Conservation (phyloP, 1,140 invertebrate species). For the Eriosoma lanigerum region DNA sequence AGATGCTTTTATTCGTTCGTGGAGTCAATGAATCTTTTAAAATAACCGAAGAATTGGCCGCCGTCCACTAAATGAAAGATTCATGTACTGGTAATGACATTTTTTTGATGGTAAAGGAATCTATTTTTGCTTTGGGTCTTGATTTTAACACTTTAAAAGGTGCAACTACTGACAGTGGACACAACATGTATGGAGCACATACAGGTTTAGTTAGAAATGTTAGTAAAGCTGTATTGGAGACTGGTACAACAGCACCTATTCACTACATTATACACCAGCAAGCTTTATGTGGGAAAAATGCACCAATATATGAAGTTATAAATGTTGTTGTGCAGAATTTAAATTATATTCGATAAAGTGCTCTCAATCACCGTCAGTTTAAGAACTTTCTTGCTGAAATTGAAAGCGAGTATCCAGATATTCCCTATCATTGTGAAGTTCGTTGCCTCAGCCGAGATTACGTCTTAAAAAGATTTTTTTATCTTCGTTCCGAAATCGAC, state of each 20-base stretch:
- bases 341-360: constrained; percentile 57
- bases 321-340: constrained; percentile 56
- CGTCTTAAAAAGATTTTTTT: constrained; percentile 53
- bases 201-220: constrained; percentile 15
- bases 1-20: not conserved
- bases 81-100: not conserved
- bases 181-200: not conserved
- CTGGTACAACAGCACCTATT: constrained; percentile 10
- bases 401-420: constrained; percentile 56
- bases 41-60: constrained; percentile 9
- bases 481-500: constrained; percentile 10
- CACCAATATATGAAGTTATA: constrained; percentile 57
- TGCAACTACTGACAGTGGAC: not conserved
- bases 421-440: constrained; percentile 53
- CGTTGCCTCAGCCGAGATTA: constrained; percentile 56
- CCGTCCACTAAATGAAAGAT: not conserved
- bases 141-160: constrained; percentile 4
- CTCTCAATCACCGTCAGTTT: constrained; percentile 57
- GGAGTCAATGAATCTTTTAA: not conserved
- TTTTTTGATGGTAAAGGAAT: not conserved
- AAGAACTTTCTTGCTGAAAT: constrained; percentile 57
- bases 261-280: constrained; percentile 58
- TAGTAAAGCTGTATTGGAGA: constrained; percentile 8
- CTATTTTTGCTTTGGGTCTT: constrained; percentile 9
- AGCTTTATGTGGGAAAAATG: constrained; percentile 55